These are phyloP conservation scores for Mythimna impura DNA, from an alignment of 2,888 invertebrate species.

Conservation along the genomic window DNA sequence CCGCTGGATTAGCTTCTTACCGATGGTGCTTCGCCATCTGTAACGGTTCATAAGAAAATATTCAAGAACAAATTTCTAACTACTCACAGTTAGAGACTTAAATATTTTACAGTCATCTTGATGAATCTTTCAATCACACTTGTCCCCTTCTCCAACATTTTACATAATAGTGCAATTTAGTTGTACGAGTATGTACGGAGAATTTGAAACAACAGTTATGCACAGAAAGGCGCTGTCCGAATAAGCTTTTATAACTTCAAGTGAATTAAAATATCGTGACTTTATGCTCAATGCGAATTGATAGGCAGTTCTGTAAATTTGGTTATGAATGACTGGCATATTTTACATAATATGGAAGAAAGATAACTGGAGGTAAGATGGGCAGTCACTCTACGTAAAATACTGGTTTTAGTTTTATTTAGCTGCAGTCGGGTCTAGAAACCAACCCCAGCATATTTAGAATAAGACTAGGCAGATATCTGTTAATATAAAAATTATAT, in stretches of 20 bases:
- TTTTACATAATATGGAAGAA: background rate
- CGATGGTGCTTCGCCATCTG: no score
- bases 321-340: slow-evolving; percentile 7
- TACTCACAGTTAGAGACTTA: background rate
- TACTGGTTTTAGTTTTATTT: background rate
- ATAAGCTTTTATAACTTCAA: slow-evolving; percentile 20
- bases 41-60: no score
- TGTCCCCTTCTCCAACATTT: slow-evolving; percentile 1
- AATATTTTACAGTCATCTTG: background rate
- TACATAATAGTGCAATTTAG: slow-evolving; percentile 24
- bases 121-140: background rate
- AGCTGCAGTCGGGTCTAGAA: background rate
- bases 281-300: slow-evolving; percentile 16
- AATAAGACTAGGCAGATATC: no score
- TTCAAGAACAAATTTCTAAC: no score
- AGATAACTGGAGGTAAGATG: background rate
- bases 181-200: background rate
- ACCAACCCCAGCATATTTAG: no score
- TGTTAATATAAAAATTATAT: no score
- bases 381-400: background rate
- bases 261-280: slow-evolving; percentile 27
- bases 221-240: slow-evolving; percentile 11
- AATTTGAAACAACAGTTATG: slow-evolving; percentile 5
- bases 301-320: background rate
- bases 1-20: no score